phyloP scores from a whole-genome alignment of 2,113 vertebrate genomes.

The Neomonachus schauinslandi region DNA sequence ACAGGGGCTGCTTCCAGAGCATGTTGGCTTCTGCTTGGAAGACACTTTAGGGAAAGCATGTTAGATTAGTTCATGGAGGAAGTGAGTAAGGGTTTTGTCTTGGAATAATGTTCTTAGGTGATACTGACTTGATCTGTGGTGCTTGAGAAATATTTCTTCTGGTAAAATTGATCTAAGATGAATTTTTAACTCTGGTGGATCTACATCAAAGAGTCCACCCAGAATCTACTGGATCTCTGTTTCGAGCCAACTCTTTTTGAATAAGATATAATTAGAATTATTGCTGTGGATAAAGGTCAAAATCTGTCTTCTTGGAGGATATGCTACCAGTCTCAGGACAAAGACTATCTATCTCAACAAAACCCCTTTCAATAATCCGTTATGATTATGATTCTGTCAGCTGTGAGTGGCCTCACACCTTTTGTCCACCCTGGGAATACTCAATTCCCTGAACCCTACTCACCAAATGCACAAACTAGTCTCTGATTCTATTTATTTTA shows the following conservation, averaged over 20 bases:
- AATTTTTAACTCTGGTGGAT: background rate
- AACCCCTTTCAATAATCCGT: background rate
- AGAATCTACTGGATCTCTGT: background rate
- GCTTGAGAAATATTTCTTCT: background rate
- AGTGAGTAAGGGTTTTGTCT: background rate
- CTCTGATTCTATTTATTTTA: background rate
- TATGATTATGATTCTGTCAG: background rate
- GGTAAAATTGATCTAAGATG: background rate
- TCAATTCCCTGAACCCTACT: background rate
- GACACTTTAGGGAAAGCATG: background rate
- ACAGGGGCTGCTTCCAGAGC: background rate
- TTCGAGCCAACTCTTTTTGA: background rate
- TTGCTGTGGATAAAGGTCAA: background rate
- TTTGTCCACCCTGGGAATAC: background rate
- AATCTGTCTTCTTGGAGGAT: background rate
- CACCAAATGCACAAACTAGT: background rate
- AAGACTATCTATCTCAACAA: background rate
- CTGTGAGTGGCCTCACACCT: background rate
- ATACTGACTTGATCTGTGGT: background rate
- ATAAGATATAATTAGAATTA: slow-evolving; percentile 3
- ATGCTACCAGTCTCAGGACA: background rate
- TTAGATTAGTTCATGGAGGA: background rate
- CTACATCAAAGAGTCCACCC: background rate
- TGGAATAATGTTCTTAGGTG: background rate
- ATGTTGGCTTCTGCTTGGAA: background rate